Percentiles rank a stretch among this genome's conserved stretches.
Conservation (phyloP, 2,888 invertebrate genomes). For the Melinaea menophilus region DNA sequence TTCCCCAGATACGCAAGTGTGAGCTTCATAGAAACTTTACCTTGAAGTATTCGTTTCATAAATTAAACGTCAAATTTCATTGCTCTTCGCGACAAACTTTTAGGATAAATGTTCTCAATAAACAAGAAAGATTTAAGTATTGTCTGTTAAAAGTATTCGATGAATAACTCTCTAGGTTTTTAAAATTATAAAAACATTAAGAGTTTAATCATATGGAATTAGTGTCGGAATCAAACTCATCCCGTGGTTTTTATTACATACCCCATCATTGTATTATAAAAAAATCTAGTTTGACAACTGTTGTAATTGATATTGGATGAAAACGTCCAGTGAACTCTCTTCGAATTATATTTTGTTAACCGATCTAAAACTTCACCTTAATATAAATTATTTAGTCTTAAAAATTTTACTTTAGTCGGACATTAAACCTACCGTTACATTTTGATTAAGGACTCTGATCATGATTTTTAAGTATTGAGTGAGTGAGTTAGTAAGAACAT, state of each 20-base stretch:
- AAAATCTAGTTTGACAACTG: not conserved
- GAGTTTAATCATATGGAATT: conserved; percentile 4
- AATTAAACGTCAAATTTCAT: no score
- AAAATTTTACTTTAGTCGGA: conserved; percentile 1
- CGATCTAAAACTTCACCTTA: not conserved
- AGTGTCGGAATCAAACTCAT: not conserved
- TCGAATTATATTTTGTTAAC: not conserved
- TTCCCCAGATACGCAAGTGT: no score
- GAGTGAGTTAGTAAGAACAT: no score
- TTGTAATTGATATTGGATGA: not conserved
- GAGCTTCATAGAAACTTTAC: no score
- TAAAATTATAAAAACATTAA: not conserved
- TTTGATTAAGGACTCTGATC: no score
- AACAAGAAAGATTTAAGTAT: no score
- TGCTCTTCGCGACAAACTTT: no score
- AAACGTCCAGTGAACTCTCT: not conserved
- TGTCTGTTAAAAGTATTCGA: no score
- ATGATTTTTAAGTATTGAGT: no score
- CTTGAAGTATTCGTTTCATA: no score
- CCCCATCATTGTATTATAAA: conserved; percentile 1
- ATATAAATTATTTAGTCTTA: not conserved
- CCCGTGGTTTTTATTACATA: conserved; percentile 2
- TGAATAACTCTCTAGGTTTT: not conserved
- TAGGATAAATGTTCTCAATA: no score
- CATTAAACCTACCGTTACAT: no score